Percentiles rank a stretch among this genome's conserved stretches.
These are phyloP conservation scores for Pachymerium ferrugineum DNA, from an alignment of 2,888 invertebrate genomes.

Conservation along the genomic window DNA sequence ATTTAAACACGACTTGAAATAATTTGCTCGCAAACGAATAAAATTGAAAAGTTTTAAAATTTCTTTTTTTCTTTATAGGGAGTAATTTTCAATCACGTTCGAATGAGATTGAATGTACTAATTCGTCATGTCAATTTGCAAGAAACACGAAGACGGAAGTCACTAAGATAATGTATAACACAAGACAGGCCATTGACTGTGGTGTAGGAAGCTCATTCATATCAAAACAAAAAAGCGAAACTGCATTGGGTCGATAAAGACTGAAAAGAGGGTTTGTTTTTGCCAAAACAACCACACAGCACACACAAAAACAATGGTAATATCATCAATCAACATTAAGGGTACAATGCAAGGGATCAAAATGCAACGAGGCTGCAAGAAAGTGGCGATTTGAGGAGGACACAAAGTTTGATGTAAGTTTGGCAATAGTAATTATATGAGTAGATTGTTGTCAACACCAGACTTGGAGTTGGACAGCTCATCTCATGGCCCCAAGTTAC, in stretches of 20 bases:
- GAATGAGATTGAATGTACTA: too few relatives aligned
- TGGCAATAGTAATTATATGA: neutral
- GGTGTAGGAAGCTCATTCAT: neutral
- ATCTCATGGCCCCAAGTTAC: neutral
- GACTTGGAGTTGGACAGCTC: neutral
- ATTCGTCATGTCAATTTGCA: too few relatives aligned
- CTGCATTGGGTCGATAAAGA: neutral
- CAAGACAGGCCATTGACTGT: neutral
- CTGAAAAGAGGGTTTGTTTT: constrained; percentile 2
- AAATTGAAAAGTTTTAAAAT: too few relatives aligned
- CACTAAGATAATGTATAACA: neutral
- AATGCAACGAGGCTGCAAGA: neutral
- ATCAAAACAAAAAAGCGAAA: neutral
- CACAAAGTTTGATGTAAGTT: neutral
- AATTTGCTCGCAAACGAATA: too few relatives aligned
- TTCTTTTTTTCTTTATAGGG: too few relatives aligned
- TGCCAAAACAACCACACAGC: neutral
- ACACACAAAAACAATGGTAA: neutral
- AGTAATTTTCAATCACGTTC: too few relatives aligned
- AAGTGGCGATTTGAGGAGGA: neutral
- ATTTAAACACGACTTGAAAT: too few relatives aligned
- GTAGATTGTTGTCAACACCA: neutral
- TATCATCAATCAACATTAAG: neutral
- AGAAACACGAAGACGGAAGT: neutral
- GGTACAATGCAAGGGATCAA: neutral